phyloP scores from a whole-genome alignment of 1,140 invertebrate species.

The Stratiolaelaps scimitus region DNA sequence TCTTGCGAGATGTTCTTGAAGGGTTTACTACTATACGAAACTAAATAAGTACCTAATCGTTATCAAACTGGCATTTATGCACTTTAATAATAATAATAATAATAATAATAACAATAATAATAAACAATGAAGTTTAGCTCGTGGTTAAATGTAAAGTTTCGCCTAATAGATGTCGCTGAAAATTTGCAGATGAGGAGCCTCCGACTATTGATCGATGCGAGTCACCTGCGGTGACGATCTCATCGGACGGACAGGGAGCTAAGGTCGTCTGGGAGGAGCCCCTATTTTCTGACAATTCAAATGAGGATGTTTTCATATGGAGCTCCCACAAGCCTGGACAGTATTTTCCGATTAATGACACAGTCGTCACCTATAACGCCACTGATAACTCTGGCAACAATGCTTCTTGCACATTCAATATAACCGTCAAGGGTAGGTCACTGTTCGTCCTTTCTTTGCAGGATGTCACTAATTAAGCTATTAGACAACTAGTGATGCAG shows the following conservation, averaged over 20 bases:
- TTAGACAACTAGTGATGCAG: too few relatives aligned
- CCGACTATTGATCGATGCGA: conserved; percentile 53
- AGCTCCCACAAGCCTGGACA: conserved; percentile 44
- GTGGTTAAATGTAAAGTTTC: too few relatives aligned
- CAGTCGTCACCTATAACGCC: conserved; percentile 49
- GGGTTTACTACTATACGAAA: too few relatives aligned
- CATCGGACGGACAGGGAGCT: conserved; percentile 40
- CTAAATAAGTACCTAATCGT: too few relatives aligned
- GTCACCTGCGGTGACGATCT: conserved; percentile 48
- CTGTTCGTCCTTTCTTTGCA: too few relatives aligned
- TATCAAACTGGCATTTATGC: too few relatives aligned
- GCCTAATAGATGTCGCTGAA: conserved; percentile 6
- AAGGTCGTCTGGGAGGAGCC: conserved; percentile 53
- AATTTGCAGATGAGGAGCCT: conserved; percentile 47
- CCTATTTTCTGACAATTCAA: conserved; percentile 56
- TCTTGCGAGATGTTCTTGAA: too few relatives aligned
- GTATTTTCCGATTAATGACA: conserved; percentile 48
- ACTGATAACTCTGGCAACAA: conserved; percentile 50
- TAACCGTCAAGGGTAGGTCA: conserved; percentile 51
- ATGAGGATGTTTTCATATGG: conserved; percentile 41
- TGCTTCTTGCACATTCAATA: conserved; percentile 49
- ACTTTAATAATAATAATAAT: too few relatives aligned
- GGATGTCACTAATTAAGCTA: too few relatives aligned
- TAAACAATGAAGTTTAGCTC: too few relatives aligned
- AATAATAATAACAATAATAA: too few relatives aligned